Conservation (phyloP, 2,797 vertebrate genomes). For the Dendrocincla fuliginosa region DNA sequence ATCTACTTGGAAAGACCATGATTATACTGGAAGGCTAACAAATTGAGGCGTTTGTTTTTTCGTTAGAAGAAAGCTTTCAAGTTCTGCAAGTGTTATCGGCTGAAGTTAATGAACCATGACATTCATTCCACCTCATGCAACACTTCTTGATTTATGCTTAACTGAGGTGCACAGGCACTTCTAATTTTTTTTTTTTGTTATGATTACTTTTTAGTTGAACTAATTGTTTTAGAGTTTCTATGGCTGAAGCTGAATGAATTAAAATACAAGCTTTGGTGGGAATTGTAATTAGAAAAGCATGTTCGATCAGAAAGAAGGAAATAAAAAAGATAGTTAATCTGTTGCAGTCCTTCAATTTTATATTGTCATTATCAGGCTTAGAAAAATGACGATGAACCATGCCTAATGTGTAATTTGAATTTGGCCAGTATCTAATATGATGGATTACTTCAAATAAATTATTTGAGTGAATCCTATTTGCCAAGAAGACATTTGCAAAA, state of each 20-base stretch:
- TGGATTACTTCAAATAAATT: background rate
- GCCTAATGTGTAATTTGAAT: background rate
- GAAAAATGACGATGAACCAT: background rate
- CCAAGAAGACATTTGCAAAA: background rate
- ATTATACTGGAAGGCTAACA: background rate
- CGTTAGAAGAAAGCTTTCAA: background rate
- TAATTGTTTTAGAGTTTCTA: background rate
- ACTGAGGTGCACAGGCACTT: background rate
- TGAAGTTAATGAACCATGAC: background rate
- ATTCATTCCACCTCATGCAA: background rate
- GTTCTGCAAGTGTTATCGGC: background rate
- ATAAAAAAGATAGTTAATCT: background rate
- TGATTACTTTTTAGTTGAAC: background rate
- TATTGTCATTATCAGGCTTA: background rate
- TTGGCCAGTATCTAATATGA: background rate
- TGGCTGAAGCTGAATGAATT: background rate
- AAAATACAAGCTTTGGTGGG: background rate
- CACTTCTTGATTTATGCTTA: conserved; percentile 6
- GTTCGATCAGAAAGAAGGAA: background rate
- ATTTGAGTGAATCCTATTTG: background rate
- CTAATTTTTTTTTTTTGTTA: background rate
- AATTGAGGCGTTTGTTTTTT: background rate
- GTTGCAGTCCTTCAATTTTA: background rate
- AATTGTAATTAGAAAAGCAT: background rate
- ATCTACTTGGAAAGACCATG: background rate